phyloP scores from a whole-genome alignment of 2,797 vertebrate species.

The Fringilla coelebs region DNA sequence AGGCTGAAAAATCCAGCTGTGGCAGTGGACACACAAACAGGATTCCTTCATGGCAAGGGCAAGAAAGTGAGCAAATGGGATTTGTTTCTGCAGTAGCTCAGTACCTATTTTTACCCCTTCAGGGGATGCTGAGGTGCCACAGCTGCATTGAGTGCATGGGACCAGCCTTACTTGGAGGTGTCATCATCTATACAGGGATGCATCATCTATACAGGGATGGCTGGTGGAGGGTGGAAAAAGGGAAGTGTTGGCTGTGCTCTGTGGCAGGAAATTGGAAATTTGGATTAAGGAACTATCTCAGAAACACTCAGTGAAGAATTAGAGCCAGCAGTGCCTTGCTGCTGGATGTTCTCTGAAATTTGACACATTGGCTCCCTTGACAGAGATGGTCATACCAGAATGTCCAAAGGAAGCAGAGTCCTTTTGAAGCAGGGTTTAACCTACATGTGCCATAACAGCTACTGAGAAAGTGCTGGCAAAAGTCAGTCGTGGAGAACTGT shows the following conservation, averaged over 20 bases:
- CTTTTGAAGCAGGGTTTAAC: background rate
- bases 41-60: background rate
- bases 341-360: background rate
- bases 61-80: background rate
- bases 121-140: rapidly evolving
- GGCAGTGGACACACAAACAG: background rate
- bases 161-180: background rate
- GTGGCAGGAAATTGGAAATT: background rate
- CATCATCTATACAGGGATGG: background rate
- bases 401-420: background rate
- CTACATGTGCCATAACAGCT: background rate
- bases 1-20: background rate
- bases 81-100: background rate
- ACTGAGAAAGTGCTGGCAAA: background rate
- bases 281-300: background rate
- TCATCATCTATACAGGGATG: background rate
- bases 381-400: background rate
- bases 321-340: background rate
- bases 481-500: background rate
- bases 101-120: background rate
- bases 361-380: background rate
- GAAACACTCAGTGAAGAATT: background rate
- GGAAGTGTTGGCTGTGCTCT: background rate
- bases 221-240: background rate
- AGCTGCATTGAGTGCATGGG: background rate